Percentiles rank a stretch among this genome's conserved stretches.
Conservation (phyloP, 2,797 vertebrate genomes). For the Acridotheres tristis region DNA sequence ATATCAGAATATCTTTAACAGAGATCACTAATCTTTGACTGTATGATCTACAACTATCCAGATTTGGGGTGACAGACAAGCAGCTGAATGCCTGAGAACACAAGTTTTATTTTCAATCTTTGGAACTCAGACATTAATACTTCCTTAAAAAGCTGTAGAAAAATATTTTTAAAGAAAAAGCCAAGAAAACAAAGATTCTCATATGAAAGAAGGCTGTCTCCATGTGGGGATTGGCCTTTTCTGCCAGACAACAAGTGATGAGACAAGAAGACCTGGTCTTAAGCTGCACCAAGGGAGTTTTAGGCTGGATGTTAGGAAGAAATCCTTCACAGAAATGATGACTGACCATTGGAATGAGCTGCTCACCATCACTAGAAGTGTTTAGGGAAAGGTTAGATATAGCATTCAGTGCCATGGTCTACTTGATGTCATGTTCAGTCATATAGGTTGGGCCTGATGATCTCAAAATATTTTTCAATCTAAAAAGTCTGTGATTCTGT, state of each 20-base stretch:
- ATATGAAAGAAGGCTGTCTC: not conserved
- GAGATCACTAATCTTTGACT: not conserved
- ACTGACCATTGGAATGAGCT: not conserved
- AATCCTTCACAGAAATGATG: not conserved
- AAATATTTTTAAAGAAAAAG: not conserved
- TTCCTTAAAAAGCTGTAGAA: not conserved
- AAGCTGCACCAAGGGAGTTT: not conserved
- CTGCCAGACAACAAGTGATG: accelerated
- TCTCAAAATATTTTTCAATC: not conserved
- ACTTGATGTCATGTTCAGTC: not conserved
- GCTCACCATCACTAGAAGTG: accelerated
- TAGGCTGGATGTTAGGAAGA: not conserved
- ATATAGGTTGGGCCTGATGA: not conserved
- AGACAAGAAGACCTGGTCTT: not conserved
- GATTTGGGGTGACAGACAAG: not conserved
- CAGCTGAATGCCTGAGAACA: not conserved
- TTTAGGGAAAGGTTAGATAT: not conserved
- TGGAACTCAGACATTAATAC: not conserved
- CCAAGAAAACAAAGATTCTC: not conserved
- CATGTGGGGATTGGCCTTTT: not conserved
- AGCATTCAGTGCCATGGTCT: not conserved
- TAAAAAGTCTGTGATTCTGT: not conserved
- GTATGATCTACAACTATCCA: not conserved
- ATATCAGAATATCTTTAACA: not conserved
- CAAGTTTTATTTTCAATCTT: not conserved